Conservation (phyloP, 2,113 vertebrate species). For the Grantiella picta region DNA sequence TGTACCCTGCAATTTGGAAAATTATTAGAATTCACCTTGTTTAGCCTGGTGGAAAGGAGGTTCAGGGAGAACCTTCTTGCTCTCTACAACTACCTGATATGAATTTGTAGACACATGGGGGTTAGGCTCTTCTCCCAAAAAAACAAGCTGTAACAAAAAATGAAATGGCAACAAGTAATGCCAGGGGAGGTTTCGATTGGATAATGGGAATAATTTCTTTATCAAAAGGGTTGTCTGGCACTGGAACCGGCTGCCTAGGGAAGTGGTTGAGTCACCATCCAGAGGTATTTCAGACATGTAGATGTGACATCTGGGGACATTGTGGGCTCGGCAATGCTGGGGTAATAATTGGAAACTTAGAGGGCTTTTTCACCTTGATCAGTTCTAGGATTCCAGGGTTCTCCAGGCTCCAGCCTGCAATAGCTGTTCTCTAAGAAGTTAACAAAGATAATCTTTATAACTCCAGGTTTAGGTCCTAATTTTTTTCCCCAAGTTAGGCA, state of each 20-base stretch:
- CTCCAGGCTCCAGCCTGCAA: background rate
- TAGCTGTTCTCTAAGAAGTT: background rate
- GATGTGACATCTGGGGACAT: background rate
- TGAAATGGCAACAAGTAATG: background rate
- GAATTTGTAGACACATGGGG: rapidly evolving
- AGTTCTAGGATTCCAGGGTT: background rate
- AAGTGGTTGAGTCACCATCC: background rate
- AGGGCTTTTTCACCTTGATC: background rate
- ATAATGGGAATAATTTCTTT: background rate
- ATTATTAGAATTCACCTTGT: background rate
- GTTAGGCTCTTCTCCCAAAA: background rate
- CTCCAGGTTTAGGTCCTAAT: background rate
- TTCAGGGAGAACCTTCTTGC: rapidly evolving
- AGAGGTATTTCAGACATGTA: background rate
- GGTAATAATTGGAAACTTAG: background rate
- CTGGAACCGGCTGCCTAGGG: background rate
- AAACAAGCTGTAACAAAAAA: background rate
- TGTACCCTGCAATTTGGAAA: background rate
- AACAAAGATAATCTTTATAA: background rate
- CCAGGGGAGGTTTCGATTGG: background rate
- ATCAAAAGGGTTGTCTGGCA: background rate
- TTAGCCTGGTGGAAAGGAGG: background rate
- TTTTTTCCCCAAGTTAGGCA: background rate
- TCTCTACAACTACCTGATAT: background rate
- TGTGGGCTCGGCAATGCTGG: background rate